phyloP scores from a whole-genome alignment of 2,888 invertebrate genomes.

The Dendrolimus pini region DNA sequence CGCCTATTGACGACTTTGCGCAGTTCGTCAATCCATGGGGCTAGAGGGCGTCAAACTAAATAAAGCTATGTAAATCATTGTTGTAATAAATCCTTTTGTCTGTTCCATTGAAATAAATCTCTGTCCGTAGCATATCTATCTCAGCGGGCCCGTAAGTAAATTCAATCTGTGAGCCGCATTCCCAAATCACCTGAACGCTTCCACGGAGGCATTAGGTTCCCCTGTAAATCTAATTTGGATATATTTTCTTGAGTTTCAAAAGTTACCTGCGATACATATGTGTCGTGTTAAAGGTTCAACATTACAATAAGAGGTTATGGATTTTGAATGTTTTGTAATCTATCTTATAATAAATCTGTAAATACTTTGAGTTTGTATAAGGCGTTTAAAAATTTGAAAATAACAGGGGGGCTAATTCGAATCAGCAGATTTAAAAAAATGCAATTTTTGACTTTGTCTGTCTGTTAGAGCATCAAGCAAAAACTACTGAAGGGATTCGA shows the following conservation, averaged over 20 bases:
- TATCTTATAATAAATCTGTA: no score
- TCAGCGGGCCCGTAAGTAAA: slow-evolving; percentile 57
- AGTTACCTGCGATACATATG: slow-evolving; percentile 23
- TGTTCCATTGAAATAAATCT: slow-evolving; percentile 8
- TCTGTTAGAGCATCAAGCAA: no score
- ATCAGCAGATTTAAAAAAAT: no score
- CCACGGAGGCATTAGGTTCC: slow-evolving; percentile 50
- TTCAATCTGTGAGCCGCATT: slow-evolving; percentile 67
- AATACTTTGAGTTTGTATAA: no score
- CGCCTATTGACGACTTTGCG: no score
- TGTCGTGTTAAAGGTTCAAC: background rate
- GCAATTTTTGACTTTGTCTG: no score
- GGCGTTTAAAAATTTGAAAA: no score
- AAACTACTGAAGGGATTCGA: no score
- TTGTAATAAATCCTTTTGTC: background rate
- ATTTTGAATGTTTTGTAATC: background rate
- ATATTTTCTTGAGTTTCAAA: slow-evolving; percentile 53
- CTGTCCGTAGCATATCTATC: slow-evolving; percentile 31
- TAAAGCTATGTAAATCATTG: background rate
- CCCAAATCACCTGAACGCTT: slow-evolving; percentile 70
- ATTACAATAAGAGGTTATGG: background rate
- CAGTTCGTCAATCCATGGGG: no score
- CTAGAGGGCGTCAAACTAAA: no score
- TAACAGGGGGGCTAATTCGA: no score
- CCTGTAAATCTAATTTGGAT: slow-evolving; percentile 62